Conservation (phyloP, 1,140 invertebrate species). For the Drosophila jambulina region DNA sequence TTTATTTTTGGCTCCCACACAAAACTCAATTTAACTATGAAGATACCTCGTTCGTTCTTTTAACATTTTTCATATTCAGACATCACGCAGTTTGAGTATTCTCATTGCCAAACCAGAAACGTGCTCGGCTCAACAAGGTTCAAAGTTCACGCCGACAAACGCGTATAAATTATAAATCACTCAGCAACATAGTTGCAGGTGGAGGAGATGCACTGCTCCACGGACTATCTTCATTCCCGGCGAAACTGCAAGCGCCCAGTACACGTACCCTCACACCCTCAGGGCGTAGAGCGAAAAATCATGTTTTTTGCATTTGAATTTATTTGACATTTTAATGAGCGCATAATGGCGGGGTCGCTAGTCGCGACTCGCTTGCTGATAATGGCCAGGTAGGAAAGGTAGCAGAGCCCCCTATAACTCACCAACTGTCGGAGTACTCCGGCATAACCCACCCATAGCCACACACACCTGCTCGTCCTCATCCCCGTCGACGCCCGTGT, state of each 20-base stretch:
- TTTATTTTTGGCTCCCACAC: not conserved
- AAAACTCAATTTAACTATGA: conserved; percentile 4
- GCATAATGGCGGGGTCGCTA: conserved; percentile 66
- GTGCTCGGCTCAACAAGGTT: conserved; percentile 58
- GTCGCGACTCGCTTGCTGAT: conserved; percentile 44
- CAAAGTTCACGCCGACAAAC: conserved; percentile 59
- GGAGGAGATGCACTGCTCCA: conserved; percentile 11
- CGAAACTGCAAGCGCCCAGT: conserved; percentile 56
- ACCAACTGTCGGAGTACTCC: conserved; percentile 18
- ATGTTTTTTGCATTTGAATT: conserved; percentile 76
- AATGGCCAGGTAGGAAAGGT: conserved; percentile 43
- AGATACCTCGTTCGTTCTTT: not conserved
- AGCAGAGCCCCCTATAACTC: conserved; percentile 21
- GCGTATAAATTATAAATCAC: conserved; percentile 55
- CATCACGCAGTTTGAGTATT: conserved; percentile 9
- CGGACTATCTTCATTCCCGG: conserved; percentile 36
- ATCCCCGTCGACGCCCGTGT: too few species aligned
- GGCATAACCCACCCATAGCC: not conserved
- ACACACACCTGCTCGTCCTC: not conserved
- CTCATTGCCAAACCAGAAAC: conserved; percentile 11
- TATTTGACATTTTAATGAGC: conserved; percentile 84
- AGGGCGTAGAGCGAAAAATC: conserved; percentile 29
- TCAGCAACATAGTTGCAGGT: conserved; percentile 17
- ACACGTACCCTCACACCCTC: conserved; percentile 25
- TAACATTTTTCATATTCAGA: conserved; percentile 7